Percentiles rank a stretch among this genome's conserved stretches.
These are phyloP conservation scores for Pseudopodoces humilis DNA, from an alignment of 2,113 vertebrate species.

Conservation along the genomic window DNA sequence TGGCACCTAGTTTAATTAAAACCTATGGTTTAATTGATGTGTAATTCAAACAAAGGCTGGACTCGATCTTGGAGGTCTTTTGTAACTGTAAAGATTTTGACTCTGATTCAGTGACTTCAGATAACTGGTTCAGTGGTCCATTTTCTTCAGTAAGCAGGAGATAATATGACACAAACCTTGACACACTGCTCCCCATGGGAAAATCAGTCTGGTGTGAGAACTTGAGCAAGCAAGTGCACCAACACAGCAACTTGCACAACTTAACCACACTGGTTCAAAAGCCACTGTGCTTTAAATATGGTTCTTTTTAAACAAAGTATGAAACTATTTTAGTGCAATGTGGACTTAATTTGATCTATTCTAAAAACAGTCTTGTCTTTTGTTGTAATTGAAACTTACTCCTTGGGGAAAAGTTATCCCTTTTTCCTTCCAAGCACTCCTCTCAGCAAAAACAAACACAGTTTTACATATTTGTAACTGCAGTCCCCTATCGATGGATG, in stretches of 20 bases:
- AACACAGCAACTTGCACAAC: neutral
- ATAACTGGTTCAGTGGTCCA: neutral
- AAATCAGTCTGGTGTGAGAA: neutral
- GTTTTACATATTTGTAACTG: conserved; percentile 18
- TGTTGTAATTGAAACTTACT: neutral
- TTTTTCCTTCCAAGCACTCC: conserved; percentile 5
- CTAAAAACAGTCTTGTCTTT: neutral
- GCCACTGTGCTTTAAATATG: neutral
- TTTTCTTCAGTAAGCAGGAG: neutral
- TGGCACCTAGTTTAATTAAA: neutral
- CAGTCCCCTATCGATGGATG: neutral
- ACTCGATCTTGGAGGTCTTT: neutral
- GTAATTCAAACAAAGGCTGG: neutral
- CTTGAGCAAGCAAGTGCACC: fast-evolving
- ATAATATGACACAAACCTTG: neutral
- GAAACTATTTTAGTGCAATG: neutral
- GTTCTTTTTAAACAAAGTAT: neutral
- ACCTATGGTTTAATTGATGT: neutral
- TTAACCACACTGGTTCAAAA: neutral
- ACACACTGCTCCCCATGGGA: neutral
- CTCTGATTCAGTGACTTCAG: neutral
- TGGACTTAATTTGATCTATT: neutral
- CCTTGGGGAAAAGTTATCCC: neutral
- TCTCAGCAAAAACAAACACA: conserved; percentile 5
- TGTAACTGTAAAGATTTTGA: neutral